Evolutionary conservation across 2,113 vertebrate species (phyloP), one percentile per base, ranked within the genome.

Genomic region (Solenodon paradoxus): DNA sequence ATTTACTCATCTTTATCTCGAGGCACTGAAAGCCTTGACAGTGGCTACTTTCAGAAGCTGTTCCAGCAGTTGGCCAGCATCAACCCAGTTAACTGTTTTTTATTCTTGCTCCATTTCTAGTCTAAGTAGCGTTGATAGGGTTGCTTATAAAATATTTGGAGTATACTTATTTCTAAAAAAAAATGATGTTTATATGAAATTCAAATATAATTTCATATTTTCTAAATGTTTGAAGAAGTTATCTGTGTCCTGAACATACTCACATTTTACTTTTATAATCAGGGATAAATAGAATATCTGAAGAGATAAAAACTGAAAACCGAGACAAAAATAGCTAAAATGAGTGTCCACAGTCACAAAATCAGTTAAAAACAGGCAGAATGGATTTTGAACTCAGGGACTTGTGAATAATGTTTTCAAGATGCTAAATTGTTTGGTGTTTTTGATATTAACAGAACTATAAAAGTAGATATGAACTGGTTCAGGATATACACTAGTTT

Each of bases 321-420:
- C 68, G 10, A 80, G 16, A 4, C 35, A 86, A 82, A 78, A 78
- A 45, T 28, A 86, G 24, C 17, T 69, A 61, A 82, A 47, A 53
- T 59, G 63, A 49, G 17, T 86, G 15, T 0, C 17, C 15, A 68
- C 7, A 75, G 35, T 87, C 71, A 90, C 4, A 95, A 13, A 94
- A 88, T 15, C 40, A 88, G 13, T 74, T 55, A 79, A 90, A 90
- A 8, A 17, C 40, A 55, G n/a, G n/a, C 3, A 61, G 5, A 15
- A 86, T 80, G n/a, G n/a, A n/a, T n/a, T n/a, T 94, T 92, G 53
- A 51, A 49, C 3, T 8, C 64, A 15, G 19, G 1, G 17, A 83
- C 30, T 90, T 63, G 10, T 28, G n/a, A 93, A 92, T 82, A 82
- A 88, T 84, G 11, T 79, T 87, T 80, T 94, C 19, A 57, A 35